phyloP scores from a whole-genome alignment of 1,140 invertebrate genomes.

The Sminthurides bifidus region DNA sequence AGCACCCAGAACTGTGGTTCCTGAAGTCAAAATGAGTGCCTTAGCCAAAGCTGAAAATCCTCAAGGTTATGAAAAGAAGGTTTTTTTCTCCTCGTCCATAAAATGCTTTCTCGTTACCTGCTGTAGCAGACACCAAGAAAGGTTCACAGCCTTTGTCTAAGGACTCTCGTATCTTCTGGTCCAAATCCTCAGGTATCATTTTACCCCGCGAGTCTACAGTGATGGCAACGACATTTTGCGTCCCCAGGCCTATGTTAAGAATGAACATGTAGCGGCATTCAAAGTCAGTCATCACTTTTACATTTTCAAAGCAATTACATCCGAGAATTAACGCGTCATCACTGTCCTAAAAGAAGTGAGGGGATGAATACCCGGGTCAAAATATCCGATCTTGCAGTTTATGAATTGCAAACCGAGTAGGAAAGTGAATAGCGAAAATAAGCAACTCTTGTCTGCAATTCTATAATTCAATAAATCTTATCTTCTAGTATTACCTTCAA shows the following conservation, averaged over 20 bases:
- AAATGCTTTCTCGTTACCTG: slow-evolving; percentile 49
- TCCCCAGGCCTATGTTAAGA: slow-evolving; percentile 54
- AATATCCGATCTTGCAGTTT: too few species aligned
- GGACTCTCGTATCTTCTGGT: slow-evolving; percentile 52
- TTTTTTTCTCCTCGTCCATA: slow-evolving; percentile 3
- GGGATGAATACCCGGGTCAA: too few species aligned
- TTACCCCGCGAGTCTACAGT: slow-evolving; percentile 59
- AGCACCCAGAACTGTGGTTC: slow-evolving; percentile 55
- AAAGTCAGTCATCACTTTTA: too few species aligned
- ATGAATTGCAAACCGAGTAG: too few species aligned
- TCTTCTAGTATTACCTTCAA: slow-evolving; percentile 43
- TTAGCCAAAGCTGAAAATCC: too few species aligned
- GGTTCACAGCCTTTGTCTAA: slow-evolving; percentile 57
- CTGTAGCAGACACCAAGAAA: slow-evolving; percentile 79
- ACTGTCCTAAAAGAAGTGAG: too few species aligned
- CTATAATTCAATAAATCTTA: too few species aligned
- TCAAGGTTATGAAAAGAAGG: neutral
- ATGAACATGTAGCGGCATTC: neutral
- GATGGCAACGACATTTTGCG: slow-evolving; percentile 60
- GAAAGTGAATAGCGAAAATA: too few species aligned
- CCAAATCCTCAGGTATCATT: slow-evolving; percentile 62
- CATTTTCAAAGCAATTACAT: too few species aligned
- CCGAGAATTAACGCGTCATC: too few species aligned
- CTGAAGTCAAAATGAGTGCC: slow-evolving; percentile 26
- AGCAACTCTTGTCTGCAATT: too few species aligned